These are phyloP conservation scores for Pardosa pseudoannulata DNA, from an alignment of 2,888 invertebrate genomes.

Conservation along the genomic window DNA sequence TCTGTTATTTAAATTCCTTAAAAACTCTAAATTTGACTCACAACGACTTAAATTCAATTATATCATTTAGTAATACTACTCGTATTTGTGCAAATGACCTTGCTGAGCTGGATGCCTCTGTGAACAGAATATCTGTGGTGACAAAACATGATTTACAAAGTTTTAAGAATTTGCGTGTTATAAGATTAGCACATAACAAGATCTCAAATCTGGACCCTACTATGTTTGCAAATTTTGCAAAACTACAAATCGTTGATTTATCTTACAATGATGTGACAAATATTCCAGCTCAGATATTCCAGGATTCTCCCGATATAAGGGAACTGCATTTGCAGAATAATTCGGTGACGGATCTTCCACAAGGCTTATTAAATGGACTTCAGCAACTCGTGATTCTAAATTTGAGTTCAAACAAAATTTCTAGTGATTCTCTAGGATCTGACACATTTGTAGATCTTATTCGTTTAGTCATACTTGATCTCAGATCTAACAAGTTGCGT, in stretches of 20 bases:
- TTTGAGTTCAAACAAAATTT: conserved; percentile 84
- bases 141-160: conserved; percentile 86
- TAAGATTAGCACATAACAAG: conserved; percentile 84
- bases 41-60: conserved; percentile 87
- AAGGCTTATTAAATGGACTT: conserved; percentile 83
- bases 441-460: conserved; percentile 92
- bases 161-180: conserved; percentile 82
- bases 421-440: conserved; percentile 90
- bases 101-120: conserved; percentile 83
- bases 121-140: conserved; percentile 84
- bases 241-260: conserved; percentile 88
- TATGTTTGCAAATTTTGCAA: conserved; percentile 87
- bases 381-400: conserved; percentile 81
- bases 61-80: conserved; percentile 81
- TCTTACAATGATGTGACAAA: conserved; percentile 89
- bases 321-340: conserved; percentile 94
- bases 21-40: conserved; percentile 85
- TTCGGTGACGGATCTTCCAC: conserved; percentile 90
- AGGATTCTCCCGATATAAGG: conserved; percentile 85
- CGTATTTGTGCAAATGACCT: conserved; percentile 75
- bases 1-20: conserved; percentile 80
- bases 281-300: conserved; percentile 89
- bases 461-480: conserved; percentile 89
- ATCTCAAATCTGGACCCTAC: conserved; percentile 83
- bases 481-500: conserved; percentile 89